A percentile compares a stretch with the other conserved stretches of the same genome.
These are phyloP conservation scores for Melanotaenia pygmaea DNA, from an alignment of 2,797 vertebrate genomes.

Conservation along the genomic window DNA sequence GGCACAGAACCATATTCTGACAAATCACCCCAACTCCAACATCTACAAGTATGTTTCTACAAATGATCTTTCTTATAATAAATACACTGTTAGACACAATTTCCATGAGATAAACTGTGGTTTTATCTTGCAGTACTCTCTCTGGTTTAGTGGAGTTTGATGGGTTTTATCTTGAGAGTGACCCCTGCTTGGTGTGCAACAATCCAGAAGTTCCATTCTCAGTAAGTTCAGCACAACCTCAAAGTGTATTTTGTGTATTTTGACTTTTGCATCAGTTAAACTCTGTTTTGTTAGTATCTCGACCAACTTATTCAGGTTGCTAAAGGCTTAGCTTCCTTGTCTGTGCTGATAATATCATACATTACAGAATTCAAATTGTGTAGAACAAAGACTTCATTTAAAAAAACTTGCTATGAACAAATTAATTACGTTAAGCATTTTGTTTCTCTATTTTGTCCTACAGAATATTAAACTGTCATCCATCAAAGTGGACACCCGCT, in stretches of 20 bases:
- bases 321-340: background rate
- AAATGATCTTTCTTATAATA: background rate
- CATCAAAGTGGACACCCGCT: constrained; percentile 99
- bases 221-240: constrained; percentile 73
- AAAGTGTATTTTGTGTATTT: too few relatives aligned
- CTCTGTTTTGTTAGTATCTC: background rate
- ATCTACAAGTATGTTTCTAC: constrained; percentile 94
- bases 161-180: constrained; percentile 96
- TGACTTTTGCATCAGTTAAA: background rate
- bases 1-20: constrained; percentile 97
- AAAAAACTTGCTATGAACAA: background rate
- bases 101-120: constrained; percentile 9
- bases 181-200: constrained; percentile 98
- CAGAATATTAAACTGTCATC: constrained; percentile 99
- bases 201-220: constrained; percentile 98
- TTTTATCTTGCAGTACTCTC: constrained; percentile 85
- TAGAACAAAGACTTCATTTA: background rate
- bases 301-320: background rate
- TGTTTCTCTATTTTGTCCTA: constrained; percentile 18
- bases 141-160: constrained; percentile 98
- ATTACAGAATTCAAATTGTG: background rate
- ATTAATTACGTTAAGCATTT: background rate
- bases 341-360: background rate
- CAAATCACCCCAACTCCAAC: constrained; percentile 99
- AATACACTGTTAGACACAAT: background rate